Percentiles rank a stretch among this genome's conserved stretches.
Evolutionary conservation across 2,113 vertebrate species (phyloP).

Genomic region (Procavia capensis): DNA sequence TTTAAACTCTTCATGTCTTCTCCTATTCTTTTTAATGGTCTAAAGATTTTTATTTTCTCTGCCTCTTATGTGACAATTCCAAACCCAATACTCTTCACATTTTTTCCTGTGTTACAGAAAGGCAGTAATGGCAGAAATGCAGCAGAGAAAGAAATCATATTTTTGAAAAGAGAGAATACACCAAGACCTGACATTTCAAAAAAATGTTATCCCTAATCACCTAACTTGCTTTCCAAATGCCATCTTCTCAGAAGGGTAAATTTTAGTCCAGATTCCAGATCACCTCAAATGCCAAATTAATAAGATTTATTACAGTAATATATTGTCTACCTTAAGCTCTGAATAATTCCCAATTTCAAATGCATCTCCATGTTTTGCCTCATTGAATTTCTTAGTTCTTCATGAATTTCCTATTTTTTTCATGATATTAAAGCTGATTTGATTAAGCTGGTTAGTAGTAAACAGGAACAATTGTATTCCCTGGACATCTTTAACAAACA

Average conservation of each 20-base stretch:
- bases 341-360: conserved; percentile 59
- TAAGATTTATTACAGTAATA: background rate
- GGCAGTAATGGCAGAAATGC: background rate
- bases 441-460: conserved; percentile 51
- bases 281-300: conserved; percentile 23
- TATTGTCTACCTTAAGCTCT: background rate
- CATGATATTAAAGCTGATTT: background rate
- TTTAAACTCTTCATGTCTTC: background rate
- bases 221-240: conserved; percentile 3
- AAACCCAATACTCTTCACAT: background rate
- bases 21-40: background rate
- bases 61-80: background rate
- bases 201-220: background rate
- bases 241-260: conserved; percentile 1
- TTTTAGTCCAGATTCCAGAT: background rate
- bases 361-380: background rate
- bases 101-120: background rate
- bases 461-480: conserved; percentile 22
- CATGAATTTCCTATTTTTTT: conserved; percentile 10
- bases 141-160: background rate
- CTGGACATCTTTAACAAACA: conserved; percentile 24
- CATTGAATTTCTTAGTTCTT: conserved; percentile 37
- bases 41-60: background rate
- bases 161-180: background rate
- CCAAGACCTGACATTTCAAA: background rate